Percentiles rank a stretch among this genome's conserved stretches.
These are phyloP conservation scores for Phthorimaea operculella DNA, from an alignment of 1,140 invertebrate genomes.

Conservation along the genomic window DNA sequence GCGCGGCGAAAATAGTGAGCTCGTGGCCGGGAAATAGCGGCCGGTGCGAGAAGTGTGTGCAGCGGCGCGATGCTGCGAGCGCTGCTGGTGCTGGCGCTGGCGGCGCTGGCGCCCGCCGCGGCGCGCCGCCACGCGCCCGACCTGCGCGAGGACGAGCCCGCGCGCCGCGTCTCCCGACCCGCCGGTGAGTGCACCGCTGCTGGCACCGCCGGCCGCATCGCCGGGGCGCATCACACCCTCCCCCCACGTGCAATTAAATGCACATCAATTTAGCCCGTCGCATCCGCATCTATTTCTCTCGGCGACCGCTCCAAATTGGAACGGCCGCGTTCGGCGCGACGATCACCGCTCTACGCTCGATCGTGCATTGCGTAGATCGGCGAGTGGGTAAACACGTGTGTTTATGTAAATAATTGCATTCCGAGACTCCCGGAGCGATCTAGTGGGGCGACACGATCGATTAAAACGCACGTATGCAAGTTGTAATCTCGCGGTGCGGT, in stretches of 20 bases:
- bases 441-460: slow-evolving; percentile 22
- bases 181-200: slow-evolving; percentile 44
- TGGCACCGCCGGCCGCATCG: slow-evolving; percentile 1
- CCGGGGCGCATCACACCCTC: slow-evolving; percentile 11
- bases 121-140: slow-evolving; percentile 53
- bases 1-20: slow-evolving; percentile 58
- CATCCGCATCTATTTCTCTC: slow-evolving; percentile 17
- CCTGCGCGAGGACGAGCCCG: slow-evolving; percentile 58
- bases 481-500: slow-evolving; percentile 4
- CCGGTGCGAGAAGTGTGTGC: slow-evolving; percentile 32
- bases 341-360: neutral
- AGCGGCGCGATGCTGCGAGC: slow-evolving; percentile 42
- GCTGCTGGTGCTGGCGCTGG: slow-evolving; percentile 44
- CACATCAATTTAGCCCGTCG: slow-evolving; percentile 18
- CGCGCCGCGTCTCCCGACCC: slow-evolving; percentile 50
- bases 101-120: slow-evolving; percentile 34
- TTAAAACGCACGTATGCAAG: slow-evolving; percentile 26
- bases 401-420: slow-evolving; percentile 51
- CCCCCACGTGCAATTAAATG: slow-evolving; percentile 23
- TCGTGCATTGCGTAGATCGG: neutral
- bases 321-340: slow-evolving; percentile 7
- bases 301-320: slow-evolving; percentile 12
- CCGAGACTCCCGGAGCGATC: slow-evolving; percentile 27
- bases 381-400: slow-evolving; percentile 25
- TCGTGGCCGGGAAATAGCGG: slow-evolving; percentile 42